A percentile compares a stretch with the other conserved stretches of the same genome.
These are phyloP conservation scores for Podilymbus podiceps DNA, from an alignment of 2,113 vertebrate species.

Conservation along the genomic window DNA sequence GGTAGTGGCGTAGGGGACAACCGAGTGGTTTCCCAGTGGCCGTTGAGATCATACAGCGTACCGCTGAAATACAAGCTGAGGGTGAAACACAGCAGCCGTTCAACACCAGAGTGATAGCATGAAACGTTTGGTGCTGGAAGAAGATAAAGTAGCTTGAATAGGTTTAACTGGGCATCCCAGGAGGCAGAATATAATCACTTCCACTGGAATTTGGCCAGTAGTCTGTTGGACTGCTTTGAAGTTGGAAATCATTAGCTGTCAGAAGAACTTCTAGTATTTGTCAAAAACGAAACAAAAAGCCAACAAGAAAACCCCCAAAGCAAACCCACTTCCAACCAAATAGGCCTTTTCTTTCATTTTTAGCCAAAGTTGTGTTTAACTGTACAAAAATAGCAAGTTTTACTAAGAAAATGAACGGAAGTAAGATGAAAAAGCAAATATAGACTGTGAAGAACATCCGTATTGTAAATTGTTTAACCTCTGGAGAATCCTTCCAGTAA, in stretches of 20 bases:
- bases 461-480: not conserved
- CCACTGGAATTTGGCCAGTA: not conserved
- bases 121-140: not conserved
- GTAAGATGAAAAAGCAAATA: not conserved
- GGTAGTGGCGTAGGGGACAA: rapidly evolving
- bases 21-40: rapidly evolving
- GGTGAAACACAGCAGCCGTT: not conserved
- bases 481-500: not conserved
- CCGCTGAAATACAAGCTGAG: not conserved
- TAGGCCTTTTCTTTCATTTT: not conserved
- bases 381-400: not conserved
- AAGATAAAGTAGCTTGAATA: not conserved
- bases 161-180: not conserved
- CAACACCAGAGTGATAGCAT: rapidly evolving
- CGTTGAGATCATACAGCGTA: rapidly evolving
- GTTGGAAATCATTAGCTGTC: not conserved
- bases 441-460: not conserved
- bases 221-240: rapidly evolving
- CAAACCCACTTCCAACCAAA: not conserved
- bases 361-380: not conserved
- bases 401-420: not conserved
- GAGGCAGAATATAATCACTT: not conserved
- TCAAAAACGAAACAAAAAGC: not conserved
- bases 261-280: rapidly evolving
- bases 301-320: not conserved